phyloP scores from a whole-genome alignment of 53 echinoderm and acorn worm species.

The Arbacia lixula region DNA sequence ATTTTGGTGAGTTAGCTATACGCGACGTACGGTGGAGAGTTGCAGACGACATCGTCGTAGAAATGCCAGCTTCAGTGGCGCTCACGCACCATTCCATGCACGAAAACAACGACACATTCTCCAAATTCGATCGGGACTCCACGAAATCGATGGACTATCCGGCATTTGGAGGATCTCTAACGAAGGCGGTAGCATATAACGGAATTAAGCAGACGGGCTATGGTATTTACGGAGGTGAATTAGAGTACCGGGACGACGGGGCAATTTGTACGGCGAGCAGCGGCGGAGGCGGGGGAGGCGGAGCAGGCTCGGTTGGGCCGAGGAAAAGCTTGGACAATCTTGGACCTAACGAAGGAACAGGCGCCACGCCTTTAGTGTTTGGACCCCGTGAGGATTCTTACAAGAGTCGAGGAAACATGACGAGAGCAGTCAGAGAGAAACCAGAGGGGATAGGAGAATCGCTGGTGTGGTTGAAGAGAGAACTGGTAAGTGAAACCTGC shows the following conservation, averaged over 20 bases:
- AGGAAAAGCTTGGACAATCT: neutral
- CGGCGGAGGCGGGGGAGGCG: neutral
- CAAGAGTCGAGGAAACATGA: constrained; percentile 10
- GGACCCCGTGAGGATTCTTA: constrained; percentile 5
- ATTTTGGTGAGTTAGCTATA: neutral
- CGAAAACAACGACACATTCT: constrained; percentile 10
- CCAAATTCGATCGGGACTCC: constrained; percentile 12
- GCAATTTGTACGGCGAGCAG: neutral
- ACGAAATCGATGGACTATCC: constrained; percentile 36
- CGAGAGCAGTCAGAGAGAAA: constrained; percentile 24
- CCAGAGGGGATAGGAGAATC: constrained; percentile 43
- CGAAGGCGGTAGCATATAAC: constrained; percentile 1
- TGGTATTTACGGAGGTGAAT: neutral
- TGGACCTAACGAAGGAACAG: neutral
- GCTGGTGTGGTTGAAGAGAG: constrained; percentile 26
- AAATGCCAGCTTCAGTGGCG: constrained; percentile 26
- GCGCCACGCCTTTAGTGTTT: neutral
- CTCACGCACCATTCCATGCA: constrained; percentile 6
- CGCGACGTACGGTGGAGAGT: neutral
- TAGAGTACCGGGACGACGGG: constrained; percentile 1
- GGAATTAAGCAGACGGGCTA: constrained; percentile 37
- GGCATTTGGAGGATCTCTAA: neutral
- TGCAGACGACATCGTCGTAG: neutral
- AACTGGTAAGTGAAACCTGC: constrained; percentile 14
- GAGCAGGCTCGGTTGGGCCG: neutral